Base-by-base conservation (phyloP, 2,888 invertebrate species). In the Drosophila melanocephala region DNA sequence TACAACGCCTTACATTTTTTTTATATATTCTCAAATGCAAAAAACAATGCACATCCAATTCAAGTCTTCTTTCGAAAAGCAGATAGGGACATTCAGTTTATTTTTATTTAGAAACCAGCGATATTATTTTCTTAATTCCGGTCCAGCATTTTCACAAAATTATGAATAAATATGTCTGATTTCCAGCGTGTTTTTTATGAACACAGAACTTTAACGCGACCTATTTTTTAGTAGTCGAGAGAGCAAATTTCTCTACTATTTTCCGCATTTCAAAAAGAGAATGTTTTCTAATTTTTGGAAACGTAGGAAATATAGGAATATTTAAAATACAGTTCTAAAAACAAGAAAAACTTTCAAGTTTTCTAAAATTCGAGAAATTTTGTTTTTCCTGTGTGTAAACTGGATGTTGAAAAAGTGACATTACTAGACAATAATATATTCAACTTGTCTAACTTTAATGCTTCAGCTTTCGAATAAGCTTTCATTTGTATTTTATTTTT, bases 81-180 rank as follows among this genome's bases (percentile, higher is more conserved):
- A 10, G 5, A 12, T 42, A 12, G 3, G 3, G 5, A n/a, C 2
- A n/a, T 44, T 44, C 44, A 2, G n/a, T 22, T 12, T 22, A 10
- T 2, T 10, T n/a, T 10, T n/a, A 10, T 10, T n/a, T n/a, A n/a
- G 10, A n/a, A 42, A 1, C 1, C 5, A 1, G 1, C 5, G 2
- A 19, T 39, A 19, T 19, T 3, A 19, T 39, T 39, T 19, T 19
- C 0, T 0, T 9, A 19, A 9, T 37, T 1, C 7, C 3, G 3
- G 1, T 19, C 1, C 19, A 19, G 3, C 9, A 35, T 39, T 3
- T 39, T 9, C 39, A 1, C 0, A n/a, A 1, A 1, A 2, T n/a
- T 1, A 10, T 10, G 9, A 1, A 1, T 42, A n/a, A 10, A 42
- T 5, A n/a, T 5, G 39, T 9, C 9, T 39, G 9, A 39, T 19